A percentile compares a stretch with the other conserved stretches of the same genome.
Evolutionary conservation across 1,140 invertebrate genomes (phyloP).

Genomic region (Atta colombica): DNA sequence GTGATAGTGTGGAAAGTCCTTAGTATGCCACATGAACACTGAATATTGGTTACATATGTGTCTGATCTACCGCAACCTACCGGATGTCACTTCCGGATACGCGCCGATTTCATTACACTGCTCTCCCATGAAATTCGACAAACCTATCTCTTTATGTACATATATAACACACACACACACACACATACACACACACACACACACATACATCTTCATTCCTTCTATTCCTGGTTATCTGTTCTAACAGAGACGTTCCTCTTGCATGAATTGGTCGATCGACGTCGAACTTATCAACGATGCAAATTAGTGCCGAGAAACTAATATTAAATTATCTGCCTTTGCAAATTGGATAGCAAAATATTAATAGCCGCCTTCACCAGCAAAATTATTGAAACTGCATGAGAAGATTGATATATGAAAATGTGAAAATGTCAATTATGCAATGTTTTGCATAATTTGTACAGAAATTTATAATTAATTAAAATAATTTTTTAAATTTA

Average conservation of each 20-base stretch:
- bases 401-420: neutral
- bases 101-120: slow-evolving; percentile 59
- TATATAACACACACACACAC: too few relatives aligned
- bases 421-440: neutral
- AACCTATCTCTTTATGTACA: neutral
- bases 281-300: slow-evolving; percentile 17
- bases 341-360: neutral
- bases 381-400: slow-evolving; percentile 7
- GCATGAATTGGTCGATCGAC: neutral
- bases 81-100: slow-evolving; percentile 65
- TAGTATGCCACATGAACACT: slow-evolving; percentile 66
- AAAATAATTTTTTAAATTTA: neutral
- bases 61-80: slow-evolving; percentile 66
- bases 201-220: neutral
- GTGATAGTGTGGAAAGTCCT: slow-evolving; percentile 48
- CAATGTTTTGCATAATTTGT: neutral
- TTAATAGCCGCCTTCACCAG: neutral
- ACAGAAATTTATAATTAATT: slow-evolving; percentile 10
- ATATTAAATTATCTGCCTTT: slow-evolving; percentile 30
- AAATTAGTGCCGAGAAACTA: slow-evolving; percentile 5
- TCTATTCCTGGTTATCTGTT: neutral
- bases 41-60: slow-evolving; percentile 73
- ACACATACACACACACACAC: too few relatives aligned
- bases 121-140: slow-evolving; percentile 3
- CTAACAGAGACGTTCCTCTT: slow-evolving; percentile 25